Evolutionary conservation across 2,888 invertebrate species (phyloP).

Genomic region (Timandra comae): DNA sequence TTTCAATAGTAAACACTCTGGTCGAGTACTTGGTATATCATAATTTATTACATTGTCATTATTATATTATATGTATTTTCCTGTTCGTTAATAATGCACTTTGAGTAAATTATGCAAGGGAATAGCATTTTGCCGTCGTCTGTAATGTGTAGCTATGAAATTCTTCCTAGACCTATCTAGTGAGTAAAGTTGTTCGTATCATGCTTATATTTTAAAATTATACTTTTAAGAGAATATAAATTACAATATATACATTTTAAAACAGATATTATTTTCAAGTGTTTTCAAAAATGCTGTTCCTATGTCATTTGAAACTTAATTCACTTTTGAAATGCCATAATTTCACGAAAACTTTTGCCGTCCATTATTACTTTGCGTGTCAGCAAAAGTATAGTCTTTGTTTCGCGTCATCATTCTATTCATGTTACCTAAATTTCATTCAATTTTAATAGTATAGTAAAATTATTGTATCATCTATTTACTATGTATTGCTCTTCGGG

Average conservation of each 20-base stretch:
- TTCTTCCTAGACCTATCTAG: too few relatives aligned
- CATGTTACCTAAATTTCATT: slow-evolving; percentile 28
- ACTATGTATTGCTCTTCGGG: slow-evolving; percentile 42
- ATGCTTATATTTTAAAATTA: too few relatives aligned
- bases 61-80: slow-evolving; percentile 30
- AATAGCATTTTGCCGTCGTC: slow-evolving; percentile 15
- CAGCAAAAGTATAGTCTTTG: slow-evolving; percentile 38
- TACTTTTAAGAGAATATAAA: too few relatives aligned
- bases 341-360: slow-evolving; percentile 41
- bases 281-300: slow-evolving; percentile 27
- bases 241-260: too few relatives aligned
- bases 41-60: slow-evolving; percentile 18
- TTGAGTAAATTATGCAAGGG: slow-evolving; percentile 37
- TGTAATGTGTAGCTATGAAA: neutral
- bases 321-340: slow-evolving; percentile 19
- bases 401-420: slow-evolving; percentile 38
- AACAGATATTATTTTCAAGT: too few relatives aligned
- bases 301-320: slow-evolving; percentile 13
- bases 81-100: slow-evolving; percentile 59
- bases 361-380: slow-evolving; percentile 69
- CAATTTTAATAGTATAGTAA: neutral
- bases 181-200: too few relatives aligned
- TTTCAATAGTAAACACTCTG: too few relatives aligned
- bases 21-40: slow-evolving; percentile 24
- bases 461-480: too few relatives aligned